Percentiles rank a stretch among this genome's conserved stretches.
Conservation (phyloP, 1,140 invertebrate species). For the Rhysida immarginata region DNA sequence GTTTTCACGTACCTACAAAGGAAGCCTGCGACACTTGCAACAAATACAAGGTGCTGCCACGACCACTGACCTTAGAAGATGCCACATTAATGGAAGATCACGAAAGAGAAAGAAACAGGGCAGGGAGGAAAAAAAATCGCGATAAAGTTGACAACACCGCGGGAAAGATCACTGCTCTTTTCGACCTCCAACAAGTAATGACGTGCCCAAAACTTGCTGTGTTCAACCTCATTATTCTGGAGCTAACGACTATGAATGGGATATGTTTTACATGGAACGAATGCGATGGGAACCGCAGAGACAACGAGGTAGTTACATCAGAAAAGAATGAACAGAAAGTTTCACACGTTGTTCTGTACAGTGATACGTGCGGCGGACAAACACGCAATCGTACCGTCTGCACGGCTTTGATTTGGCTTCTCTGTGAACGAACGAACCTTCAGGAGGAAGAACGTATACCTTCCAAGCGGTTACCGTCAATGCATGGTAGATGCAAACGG, state of each 20-base stretch:
- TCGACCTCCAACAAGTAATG: neutral
- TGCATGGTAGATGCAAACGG: no score
- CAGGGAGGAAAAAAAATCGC: neutral
- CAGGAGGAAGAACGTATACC: neutral
- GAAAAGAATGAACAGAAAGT: neutral
- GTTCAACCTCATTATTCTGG: neutral
- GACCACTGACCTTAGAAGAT: no score
- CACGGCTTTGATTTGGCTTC: neutral
- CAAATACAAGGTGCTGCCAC: neutral
- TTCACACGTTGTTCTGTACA: neutral
- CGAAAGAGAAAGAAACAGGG: neutral
- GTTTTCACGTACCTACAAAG: neutral
- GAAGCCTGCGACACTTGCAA: neutral
- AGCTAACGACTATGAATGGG: no score
- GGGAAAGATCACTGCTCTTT: neutral
- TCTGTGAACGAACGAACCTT: neutral
- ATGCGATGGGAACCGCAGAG: neutral
- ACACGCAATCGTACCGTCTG: no score
- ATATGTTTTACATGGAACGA: no score
- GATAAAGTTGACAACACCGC: no score
- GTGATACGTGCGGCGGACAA: neutral
- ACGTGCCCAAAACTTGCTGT: neutral
- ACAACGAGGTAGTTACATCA: neutral
- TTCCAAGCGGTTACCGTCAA: no score
- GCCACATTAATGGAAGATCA: no score